Conservation (phyloP, 1,140 invertebrate species). For the Lordiphosa stackelbergi region DNA sequence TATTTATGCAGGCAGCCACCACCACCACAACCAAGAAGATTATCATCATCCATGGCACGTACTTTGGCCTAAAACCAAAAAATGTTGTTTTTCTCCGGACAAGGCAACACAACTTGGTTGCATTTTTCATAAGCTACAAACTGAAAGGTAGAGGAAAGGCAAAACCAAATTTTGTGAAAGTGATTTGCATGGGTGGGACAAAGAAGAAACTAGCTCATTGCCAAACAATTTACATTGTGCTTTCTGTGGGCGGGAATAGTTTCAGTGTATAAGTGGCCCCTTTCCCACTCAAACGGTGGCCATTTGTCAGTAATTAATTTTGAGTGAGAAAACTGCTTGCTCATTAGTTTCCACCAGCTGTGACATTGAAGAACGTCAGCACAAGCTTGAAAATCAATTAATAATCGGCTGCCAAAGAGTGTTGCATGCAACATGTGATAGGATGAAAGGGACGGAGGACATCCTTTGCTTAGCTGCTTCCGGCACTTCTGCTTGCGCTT, state of each 20-base stretch:
- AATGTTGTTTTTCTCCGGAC: conserved; percentile 6
- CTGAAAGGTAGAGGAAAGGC: neutral
- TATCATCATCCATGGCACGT: too few relatives aligned
- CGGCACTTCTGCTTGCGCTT: conserved; percentile 4
- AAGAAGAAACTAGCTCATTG: neutral
- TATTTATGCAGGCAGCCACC: too few relatives aligned
- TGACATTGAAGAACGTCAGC: conserved; percentile 15
- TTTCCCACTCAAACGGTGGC: neutral
- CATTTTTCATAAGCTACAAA: conserved; percentile 12
- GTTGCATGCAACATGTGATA: conserved; percentile 46
- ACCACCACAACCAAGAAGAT: too few relatives aligned
- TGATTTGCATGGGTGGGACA: too few relatives aligned
- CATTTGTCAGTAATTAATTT: conserved; percentile 59
- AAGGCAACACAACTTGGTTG: conserved; percentile 10
- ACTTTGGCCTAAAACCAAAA: conserved; percentile 6
- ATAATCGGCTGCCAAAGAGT: conserved; percentile 30
- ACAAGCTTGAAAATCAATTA: conserved; percentile 49
- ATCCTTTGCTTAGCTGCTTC: conserved; percentile 13
- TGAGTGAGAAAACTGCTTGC: conserved; percentile 28
- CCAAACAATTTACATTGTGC: conserved; percentile 6
- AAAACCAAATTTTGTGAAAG: neutral
- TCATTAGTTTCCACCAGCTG: conserved; percentile 51
- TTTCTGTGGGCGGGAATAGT: neutral
- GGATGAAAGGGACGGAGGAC: conserved; percentile 10
- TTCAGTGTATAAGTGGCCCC: neutral